Percentiles rank a stretch among this genome's conserved stretches.
phyloP scores from a whole-genome alignment of 2,113 vertebrate genomes.

The Zingel zingel region DNA sequence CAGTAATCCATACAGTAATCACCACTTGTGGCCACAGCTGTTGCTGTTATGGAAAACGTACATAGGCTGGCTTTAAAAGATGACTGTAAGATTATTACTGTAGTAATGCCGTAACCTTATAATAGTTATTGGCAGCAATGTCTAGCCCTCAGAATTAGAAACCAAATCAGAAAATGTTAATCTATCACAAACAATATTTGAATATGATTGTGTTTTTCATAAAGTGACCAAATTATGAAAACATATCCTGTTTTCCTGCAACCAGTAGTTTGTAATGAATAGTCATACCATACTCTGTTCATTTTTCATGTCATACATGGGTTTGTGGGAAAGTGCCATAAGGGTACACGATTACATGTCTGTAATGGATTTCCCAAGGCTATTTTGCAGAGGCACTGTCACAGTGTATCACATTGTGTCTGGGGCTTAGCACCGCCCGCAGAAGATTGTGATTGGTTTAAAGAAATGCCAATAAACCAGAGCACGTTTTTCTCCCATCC shows the following conservation, averaged over 20 bases:
- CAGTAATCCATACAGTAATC: conserved; percentile 9
- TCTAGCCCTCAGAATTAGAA: no score
- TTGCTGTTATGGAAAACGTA: conserved; percentile 4
- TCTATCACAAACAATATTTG: no score
- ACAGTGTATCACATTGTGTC: no score
- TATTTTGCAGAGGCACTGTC: no score
- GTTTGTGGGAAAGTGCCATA: neutral
- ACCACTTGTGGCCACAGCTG: conserved; percentile 34
- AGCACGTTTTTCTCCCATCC: no score
- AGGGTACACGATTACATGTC: neutral
- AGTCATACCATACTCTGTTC: neutral
- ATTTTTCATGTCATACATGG: neutral
- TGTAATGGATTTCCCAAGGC: neutral
- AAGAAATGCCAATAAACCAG: no score
- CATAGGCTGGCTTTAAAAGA: neutral
- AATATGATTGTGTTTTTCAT: no score
- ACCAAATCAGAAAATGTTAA: no score
- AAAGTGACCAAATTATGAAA: no score
- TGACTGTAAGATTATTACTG: conserved; percentile 2
- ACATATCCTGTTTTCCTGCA: neutral
- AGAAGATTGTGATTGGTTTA: no score
- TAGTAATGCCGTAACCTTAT: neutral
- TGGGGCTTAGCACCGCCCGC: no score
- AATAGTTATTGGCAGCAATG: neutral
- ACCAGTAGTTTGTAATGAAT: neutral